A percentile compares a stretch with the other conserved stretches of the same genome.
These are phyloP conservation scores for Cheirogaleus medius DNA, from an alignment of 2,113 vertebrate species.

Conservation along the genomic window DNA sequence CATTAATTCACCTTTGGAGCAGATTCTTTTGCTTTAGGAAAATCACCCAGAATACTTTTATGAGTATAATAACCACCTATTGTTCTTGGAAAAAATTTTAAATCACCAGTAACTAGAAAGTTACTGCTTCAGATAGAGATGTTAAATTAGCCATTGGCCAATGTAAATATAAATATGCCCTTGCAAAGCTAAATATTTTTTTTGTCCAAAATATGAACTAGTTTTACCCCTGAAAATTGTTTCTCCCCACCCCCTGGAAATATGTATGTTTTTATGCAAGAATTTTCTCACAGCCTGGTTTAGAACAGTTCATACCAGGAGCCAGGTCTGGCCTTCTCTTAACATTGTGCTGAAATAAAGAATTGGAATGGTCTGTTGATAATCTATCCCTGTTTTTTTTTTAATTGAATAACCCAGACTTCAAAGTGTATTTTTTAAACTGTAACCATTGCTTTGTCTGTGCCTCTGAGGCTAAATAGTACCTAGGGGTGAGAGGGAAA, in stretches of 20 bases:
- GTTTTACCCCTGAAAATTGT: background rate
- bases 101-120: background rate
- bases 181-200: background rate
- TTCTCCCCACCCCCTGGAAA: background rate
- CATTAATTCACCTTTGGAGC: background rate
- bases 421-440: background rate
- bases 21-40: conserved; percentile 10
- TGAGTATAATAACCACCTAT: background rate
- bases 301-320: background rate
- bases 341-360: background rate
- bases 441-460: background rate
- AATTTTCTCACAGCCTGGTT: background rate
- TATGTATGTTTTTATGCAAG: background rate
- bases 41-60: background rate
- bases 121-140: background rate
- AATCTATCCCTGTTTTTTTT: background rate
- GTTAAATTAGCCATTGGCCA: background rate
- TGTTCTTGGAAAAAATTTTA: background rate
- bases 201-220: background rate
- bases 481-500: background rate
- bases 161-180: background rate
- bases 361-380: background rate
- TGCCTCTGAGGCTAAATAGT: background rate
- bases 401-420: background rate
- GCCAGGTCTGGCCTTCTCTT: background rate